Conservation (phyloP, 2,888 invertebrate species). For the Pandemis cinnamomeana region DNA sequence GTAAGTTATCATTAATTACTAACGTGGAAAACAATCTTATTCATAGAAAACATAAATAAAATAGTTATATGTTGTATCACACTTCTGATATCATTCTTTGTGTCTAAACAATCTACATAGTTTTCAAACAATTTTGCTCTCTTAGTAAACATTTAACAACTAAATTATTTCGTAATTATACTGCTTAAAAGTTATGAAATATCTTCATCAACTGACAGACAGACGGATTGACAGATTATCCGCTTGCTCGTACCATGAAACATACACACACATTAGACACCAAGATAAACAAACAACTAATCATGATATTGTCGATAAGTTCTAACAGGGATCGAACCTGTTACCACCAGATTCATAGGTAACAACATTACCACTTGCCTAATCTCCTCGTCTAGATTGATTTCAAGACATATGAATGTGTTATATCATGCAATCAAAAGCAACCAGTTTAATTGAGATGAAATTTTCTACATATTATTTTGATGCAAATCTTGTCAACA, state of each 20-base stretch:
- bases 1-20: not conserved
- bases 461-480: not conserved
- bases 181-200: not conserved
- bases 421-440: no score
- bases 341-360: not conserved
- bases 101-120: not conserved
- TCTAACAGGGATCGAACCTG: not conserved
- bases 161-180: not conserved
- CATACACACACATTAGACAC: not conserved
- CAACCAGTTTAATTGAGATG: not conserved
- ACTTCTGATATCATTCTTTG: slow-evolving; percentile 17
- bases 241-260: not conserved
- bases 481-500: not conserved
- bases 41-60: not conserved
- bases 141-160: not conserved
- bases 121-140: not conserved
- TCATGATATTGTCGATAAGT: no score
- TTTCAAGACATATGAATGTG: no score
- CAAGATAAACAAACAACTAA: not conserved
- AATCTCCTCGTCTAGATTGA: no score
- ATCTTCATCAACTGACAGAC: not conserved
- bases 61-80: not conserved
- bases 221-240: not conserved
- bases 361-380: no score
- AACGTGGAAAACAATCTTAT: not conserved